Percentiles rank a stretch among this genome's conserved stretches.
phyloP scores from a whole-genome alignment of 2,113 vertebrate genomes.

The Anolis sagrei region DNA sequence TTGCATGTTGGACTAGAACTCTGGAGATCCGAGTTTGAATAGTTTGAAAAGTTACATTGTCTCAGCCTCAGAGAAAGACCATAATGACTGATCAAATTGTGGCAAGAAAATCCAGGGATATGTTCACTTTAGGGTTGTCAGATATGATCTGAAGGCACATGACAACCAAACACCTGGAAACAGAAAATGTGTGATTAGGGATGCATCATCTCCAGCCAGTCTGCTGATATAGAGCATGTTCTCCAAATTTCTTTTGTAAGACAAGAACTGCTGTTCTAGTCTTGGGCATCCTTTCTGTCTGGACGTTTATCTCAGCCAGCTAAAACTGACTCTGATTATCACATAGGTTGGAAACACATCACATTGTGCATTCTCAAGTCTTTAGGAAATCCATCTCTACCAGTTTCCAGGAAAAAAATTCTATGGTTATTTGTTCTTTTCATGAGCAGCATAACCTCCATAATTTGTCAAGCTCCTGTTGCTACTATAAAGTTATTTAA shows the following conservation, averaged over 20 bases:
- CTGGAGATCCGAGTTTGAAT: too few relatives aligned
- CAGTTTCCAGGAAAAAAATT: background rate
- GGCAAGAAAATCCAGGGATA: too few relatives aligned
- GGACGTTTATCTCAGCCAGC: background rate
- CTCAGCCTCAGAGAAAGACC: too few relatives aligned
- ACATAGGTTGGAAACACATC: background rate
- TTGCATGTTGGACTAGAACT: too few relatives aligned
- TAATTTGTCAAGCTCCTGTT: background rate
- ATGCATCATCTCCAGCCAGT: background rate
- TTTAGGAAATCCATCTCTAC: slow-evolving; percentile 6
- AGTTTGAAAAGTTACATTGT: too few relatives aligned
- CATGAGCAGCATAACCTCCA: background rate
- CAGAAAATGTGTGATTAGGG: too few relatives aligned
- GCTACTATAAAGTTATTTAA: slow-evolving; percentile 3
- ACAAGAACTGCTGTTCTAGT: background rate
- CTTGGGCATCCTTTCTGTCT: background rate
- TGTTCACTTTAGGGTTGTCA: too few relatives aligned
- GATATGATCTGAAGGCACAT: too few relatives aligned
- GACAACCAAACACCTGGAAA: too few relatives aligned
- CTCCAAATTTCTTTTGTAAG: background rate
- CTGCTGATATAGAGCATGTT: background rate
- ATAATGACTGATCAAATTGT: too few relatives aligned
- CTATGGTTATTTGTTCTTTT: background rate
- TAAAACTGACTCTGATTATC: background rate
- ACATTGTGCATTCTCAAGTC: background rate